A percentile compares a stretch with the other conserved stretches of the same genome.
Evolutionary conservation across 1,140 invertebrate species (phyloP).

Genomic region (Drosophila willistoni): DNA sequence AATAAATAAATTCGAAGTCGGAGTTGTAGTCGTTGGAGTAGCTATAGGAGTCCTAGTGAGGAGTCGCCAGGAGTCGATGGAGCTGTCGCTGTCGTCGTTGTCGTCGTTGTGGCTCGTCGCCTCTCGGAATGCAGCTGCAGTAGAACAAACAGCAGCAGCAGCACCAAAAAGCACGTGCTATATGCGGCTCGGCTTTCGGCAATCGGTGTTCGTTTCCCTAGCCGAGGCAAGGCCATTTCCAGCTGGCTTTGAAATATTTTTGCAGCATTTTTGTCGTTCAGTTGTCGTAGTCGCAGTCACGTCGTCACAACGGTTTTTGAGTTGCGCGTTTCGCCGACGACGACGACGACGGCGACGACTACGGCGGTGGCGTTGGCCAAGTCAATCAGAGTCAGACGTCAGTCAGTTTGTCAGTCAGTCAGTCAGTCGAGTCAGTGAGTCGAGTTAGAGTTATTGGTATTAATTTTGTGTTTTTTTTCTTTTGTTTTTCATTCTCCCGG

Average conservation of each 20-base stretch:
- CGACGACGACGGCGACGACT: conserved; percentile 7
- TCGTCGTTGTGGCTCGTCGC: neutral
- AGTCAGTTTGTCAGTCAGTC: conserved; percentile 22
- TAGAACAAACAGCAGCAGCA: conserved; percentile 21
- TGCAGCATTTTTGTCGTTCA: conserved; percentile 65
- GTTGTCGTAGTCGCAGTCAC: conserved; percentile 80
- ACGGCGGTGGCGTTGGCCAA: conserved; percentile 63
- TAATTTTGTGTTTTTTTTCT: conserved; percentile 21
- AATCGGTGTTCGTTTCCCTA: conserved; percentile 23
- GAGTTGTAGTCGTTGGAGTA: neutral
- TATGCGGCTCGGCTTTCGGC: conserved; percentile 12
- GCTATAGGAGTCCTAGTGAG: neutral
- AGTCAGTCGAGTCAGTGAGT: conserved; percentile 21
- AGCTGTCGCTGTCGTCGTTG: neutral
- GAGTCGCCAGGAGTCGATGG: neutral
- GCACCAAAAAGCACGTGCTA: conserved; percentile 68
- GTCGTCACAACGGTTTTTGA: conserved; percentile 76
- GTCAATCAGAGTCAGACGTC: conserved; percentile 36
- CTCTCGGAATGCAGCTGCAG: conserved; percentile 12
- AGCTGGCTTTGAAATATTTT: conserved; percentile 42
- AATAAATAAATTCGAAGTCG: neutral
- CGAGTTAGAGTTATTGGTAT: conserved; percentile 1
- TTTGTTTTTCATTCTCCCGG: conserved; percentile 29
- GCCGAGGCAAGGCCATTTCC: conserved; percentile 12
- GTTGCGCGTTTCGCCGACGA: conserved; percentile 54